Conservation (phyloP, 2,797 vertebrate genomes). For the Lacerta viridis region DNA sequence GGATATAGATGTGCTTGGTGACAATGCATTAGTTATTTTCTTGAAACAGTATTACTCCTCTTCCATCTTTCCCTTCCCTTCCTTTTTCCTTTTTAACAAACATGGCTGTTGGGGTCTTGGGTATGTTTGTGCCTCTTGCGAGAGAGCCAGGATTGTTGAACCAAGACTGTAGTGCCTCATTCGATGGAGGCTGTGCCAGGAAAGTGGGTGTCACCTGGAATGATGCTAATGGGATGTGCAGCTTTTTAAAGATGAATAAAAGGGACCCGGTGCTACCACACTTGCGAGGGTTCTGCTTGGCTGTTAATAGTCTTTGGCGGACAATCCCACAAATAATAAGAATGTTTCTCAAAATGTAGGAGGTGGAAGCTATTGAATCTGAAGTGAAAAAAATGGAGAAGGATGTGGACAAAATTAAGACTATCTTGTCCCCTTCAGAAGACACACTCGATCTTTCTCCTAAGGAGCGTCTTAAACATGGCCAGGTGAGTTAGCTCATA, state of each 20-base stretch:
- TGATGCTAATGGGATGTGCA: background rate
- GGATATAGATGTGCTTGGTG: background rate
- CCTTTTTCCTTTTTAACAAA: too few relatives aligned
- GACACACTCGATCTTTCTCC: slow-evolving; percentile 86
- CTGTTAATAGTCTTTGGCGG: background rate
- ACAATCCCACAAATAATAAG: slow-evolving; percentile 13
- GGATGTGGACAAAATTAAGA: slow-evolving; percentile 86
- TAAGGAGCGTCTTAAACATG: slow-evolving; percentile 85
- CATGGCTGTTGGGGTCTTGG: background rate
- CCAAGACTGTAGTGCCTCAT: background rate
- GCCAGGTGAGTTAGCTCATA: slow-evolving; percentile 83
- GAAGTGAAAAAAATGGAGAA: slow-evolving; percentile 89
- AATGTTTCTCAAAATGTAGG: slow-evolving; percentile 80
- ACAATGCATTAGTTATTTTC: too few relatives aligned
- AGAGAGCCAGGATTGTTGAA: background rate
- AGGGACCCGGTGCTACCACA: background rate
- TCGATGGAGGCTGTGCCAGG: too few relatives aligned
- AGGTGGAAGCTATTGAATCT: slow-evolving; percentile 89
- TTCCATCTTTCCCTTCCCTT: too few relatives aligned
- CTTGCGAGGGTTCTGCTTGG: background rate
- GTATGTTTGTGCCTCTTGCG: too few relatives aligned
- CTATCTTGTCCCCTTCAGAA: slow-evolving; percentile 83
- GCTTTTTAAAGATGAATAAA: background rate
- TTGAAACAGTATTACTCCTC: too few relatives aligned
- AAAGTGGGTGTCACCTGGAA: background rate